phyloP scores from a whole-genome alignment of 2,113 vertebrate species.

The Craseonycteris thonglongyai region DNA sequence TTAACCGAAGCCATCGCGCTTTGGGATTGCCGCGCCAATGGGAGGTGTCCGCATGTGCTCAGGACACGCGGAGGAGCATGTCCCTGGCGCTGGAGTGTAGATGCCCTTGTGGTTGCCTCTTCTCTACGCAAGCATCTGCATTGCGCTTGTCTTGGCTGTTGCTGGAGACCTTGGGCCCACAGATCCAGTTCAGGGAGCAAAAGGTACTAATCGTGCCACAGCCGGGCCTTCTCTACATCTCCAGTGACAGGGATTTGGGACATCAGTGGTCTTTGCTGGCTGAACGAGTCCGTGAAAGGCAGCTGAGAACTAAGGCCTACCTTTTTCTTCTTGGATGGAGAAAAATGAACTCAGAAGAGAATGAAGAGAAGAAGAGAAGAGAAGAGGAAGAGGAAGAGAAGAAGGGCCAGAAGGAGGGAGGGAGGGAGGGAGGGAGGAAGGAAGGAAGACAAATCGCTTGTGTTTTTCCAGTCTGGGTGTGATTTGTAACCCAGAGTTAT shows the following conservation, averaged over 20 bases:
- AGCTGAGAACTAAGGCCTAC: background rate
- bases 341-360: background rate
- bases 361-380: accelerated
- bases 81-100: background rate
- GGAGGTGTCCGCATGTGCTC: background rate
- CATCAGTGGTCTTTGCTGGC: accelerated
- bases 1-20: background rate
- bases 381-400: background rate
- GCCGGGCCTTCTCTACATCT: accelerated
- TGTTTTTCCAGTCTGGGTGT: background rate
- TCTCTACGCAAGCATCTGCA: background rate
- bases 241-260: accelerated
- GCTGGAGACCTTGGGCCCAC: background rate
- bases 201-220: accelerated
- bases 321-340: background rate
- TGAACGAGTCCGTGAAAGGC: background rate
- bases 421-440: too few relatives aligned
- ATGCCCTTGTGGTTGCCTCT: background rate
- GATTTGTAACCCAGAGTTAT: background rate
- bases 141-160: background rate
- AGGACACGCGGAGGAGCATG: background rate
- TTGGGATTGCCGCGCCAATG: background rate
- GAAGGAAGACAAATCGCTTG: background rate
- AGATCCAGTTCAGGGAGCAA: background rate
- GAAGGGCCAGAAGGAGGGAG: background rate